These are phyloP conservation scores for Darevskia mixta DNA, from an alignment of 2,797 vertebrate genomes.

Conservation along the genomic window DNA sequence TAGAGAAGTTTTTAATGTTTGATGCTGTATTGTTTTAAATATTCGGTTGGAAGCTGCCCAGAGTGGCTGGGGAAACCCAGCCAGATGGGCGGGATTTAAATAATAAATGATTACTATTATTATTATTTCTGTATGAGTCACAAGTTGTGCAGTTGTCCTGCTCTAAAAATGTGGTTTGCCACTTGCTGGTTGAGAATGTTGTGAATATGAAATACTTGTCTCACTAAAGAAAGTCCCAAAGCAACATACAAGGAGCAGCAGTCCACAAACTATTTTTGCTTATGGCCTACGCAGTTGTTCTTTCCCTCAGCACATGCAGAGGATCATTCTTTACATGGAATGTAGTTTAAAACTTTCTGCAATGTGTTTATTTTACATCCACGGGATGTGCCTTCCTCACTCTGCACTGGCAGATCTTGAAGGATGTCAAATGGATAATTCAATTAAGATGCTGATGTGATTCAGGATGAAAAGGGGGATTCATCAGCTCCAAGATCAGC, in stretches of 20 bases:
- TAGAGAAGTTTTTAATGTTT: no score
- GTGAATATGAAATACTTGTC: background rate
- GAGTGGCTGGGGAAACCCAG: no score
- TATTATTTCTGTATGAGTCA: no score
- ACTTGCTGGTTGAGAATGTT: background rate
- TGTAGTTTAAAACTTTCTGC: background rate
- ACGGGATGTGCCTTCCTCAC: background rate
- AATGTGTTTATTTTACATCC: background rate
- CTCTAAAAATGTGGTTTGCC: background rate
- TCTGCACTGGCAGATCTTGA: constrained; percentile 21
- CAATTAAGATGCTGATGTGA: background rate
- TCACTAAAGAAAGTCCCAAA: no score
- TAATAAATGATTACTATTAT: no score
- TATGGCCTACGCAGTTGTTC: no score
- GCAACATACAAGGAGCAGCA: no score
- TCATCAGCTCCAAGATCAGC: background rate
- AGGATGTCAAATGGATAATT: background rate
- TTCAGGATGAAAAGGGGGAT: background rate
- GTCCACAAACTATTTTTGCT: no score
- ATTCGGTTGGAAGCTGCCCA: no score
- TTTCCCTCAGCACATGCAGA: background rate
- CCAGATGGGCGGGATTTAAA: no score
- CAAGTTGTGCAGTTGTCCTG: no score
- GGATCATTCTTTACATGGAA: background rate
- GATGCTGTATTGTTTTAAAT: no score